Conservation (phyloP, 1,140 invertebrate genomes). For the Drosophila trapezifrons region DNA sequence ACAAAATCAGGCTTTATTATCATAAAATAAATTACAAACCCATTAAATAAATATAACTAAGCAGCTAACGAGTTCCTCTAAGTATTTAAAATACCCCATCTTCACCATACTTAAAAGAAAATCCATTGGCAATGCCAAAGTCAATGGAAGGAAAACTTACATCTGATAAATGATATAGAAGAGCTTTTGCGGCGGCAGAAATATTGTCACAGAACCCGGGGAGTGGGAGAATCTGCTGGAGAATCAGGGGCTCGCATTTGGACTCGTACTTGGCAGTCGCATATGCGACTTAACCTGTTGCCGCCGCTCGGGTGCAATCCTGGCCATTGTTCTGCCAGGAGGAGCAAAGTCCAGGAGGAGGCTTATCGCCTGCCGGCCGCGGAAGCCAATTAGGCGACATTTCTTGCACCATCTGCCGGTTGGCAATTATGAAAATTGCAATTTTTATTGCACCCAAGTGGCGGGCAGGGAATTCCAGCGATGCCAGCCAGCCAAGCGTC, state of each 20-base stretch:
- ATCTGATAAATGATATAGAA: slow-evolving; percentile 81
- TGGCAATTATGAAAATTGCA: slow-evolving; percentile 81
- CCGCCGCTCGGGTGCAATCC: slow-evolving; percentile 33
- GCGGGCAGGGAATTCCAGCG: slow-evolving; percentile 47
- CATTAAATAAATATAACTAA: too few species aligned
- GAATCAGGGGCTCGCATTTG: slow-evolving; percentile 25
- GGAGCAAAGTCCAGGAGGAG: background rate
- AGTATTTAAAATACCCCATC: slow-evolving; percentile 8
- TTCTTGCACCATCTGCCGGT: slow-evolving; percentile 76
- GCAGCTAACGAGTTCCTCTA: too few species aligned
- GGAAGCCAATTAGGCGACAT: slow-evolving; percentile 80
- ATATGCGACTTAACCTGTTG: slow-evolving; percentile 52
- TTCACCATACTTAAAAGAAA: background rate
- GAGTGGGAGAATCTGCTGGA: slow-evolving; percentile 7
- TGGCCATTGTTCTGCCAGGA: slow-evolving; percentile 65
- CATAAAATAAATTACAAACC: too few species aligned
- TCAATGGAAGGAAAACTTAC: slow-evolving; percentile 68
- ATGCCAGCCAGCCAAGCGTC: background rate
- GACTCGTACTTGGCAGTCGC: slow-evolving; percentile 14
- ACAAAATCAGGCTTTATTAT: too few species aligned
- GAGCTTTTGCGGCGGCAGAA: slow-evolving; percentile 59
- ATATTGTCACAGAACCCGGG: slow-evolving; percentile 61
- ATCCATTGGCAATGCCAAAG: slow-evolving; percentile 65
- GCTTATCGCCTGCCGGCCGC: slow-evolving; percentile 56
- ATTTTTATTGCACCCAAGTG: slow-evolving; percentile 75